A percentile compares a stretch with the other conserved stretches of the same genome.
These are phyloP conservation scores for Phengaris arion DNA, from an alignment of 2,888 invertebrate species.

Conservation along the genomic window DNA sequence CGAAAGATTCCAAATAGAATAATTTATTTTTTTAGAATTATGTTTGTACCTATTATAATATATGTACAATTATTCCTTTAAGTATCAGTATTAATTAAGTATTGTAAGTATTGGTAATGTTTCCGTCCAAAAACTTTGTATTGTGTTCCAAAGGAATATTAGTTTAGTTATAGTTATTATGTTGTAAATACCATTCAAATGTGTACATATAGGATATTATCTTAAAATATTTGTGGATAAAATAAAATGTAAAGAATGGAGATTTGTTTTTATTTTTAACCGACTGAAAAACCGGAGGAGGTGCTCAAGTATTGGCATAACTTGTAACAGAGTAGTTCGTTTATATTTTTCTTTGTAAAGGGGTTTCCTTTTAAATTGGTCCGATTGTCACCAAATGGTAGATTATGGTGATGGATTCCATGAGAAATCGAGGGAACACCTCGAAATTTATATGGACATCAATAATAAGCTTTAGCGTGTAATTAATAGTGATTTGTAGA, in stretches of 20 bases:
- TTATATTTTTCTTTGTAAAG: too few species aligned
- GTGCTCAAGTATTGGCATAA: too few species aligned
- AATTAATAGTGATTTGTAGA: too few species aligned
- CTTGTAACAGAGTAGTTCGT: too few species aligned
- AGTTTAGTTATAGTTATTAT: slow-evolving; percentile 39
- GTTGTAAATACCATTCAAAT: slow-evolving; percentile 32
- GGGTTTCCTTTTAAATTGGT: too few species aligned
- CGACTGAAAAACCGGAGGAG: neutral
- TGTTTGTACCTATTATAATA: neutral
- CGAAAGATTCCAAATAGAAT: neutral
- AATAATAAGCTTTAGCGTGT: too few species aligned
- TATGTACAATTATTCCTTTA: neutral
- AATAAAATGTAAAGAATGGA: neutral
- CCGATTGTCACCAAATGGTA: too few species aligned
- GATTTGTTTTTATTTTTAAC: neutral
- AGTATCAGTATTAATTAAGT: slow-evolving; percentile 47
- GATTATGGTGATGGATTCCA: too few species aligned
- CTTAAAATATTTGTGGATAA: neutral
- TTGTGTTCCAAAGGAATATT: slow-evolving; percentile 74
- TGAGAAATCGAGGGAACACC: too few species aligned
- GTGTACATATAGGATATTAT: slow-evolving; percentile 29
- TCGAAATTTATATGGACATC: too few species aligned
- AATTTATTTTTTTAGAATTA: neutral
- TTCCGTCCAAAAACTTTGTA: slow-evolving; percentile 69
- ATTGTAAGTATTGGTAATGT: slow-evolving; percentile 43